These are phyloP conservation scores for Rhyacophila brunnea DNA, from an alignment of 1,140 invertebrate species.

Conservation along the genomic window DNA sequence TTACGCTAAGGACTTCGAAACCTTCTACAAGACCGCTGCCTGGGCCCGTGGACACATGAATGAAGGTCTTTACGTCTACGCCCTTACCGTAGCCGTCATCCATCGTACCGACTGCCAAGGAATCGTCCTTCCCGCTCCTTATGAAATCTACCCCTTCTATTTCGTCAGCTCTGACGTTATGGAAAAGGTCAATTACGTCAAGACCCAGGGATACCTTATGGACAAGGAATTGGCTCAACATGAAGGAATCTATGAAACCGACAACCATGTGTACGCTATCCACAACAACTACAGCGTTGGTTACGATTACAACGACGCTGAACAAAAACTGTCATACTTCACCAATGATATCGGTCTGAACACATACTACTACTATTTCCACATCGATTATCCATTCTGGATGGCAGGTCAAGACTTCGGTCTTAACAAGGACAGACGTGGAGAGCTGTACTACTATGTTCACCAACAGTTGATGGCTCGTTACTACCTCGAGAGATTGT, in stretches of 20 bases:
- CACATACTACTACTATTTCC: constrained; percentile 69
- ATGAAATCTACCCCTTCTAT: constrained; percentile 63
- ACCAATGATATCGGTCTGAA: constrained; percentile 71
- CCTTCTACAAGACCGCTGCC: constrained; percentile 61
- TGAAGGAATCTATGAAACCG: constrained; percentile 47
- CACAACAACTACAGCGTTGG: constrained; percentile 51
- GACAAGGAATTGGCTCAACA: constrained; percentile 38
- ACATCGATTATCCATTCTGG: constrained; percentile 68
- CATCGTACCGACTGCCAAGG: constrained; percentile 58
- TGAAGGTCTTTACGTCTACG: constrained; percentile 59
- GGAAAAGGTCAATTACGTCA: constrained; percentile 55
- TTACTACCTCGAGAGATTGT: constrained; percentile 65
- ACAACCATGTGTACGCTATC: constrained; percentile 42
- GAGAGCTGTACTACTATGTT: constrained; percentile 60
- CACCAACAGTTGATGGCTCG: constrained; percentile 63
- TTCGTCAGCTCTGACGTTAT: constrained; percentile 60
- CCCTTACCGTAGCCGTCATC: constrained; percentile 58
- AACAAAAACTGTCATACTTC: constrained; percentile 66
- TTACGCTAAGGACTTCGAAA: constrained; percentile 60
- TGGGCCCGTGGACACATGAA: constrained; percentile 61
- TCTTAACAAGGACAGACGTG: constrained; percentile 60
- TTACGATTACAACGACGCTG: constrained; percentile 45
- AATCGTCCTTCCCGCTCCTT: constrained; percentile 60
- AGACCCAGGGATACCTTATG: constrained; percentile 53
- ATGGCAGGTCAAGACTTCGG: constrained; percentile 56